Percentiles rank a stretch among this genome's conserved stretches.
Conservation (phyloP, 2,113 vertebrate genomes). For the Tupaia chinensis region DNA sequence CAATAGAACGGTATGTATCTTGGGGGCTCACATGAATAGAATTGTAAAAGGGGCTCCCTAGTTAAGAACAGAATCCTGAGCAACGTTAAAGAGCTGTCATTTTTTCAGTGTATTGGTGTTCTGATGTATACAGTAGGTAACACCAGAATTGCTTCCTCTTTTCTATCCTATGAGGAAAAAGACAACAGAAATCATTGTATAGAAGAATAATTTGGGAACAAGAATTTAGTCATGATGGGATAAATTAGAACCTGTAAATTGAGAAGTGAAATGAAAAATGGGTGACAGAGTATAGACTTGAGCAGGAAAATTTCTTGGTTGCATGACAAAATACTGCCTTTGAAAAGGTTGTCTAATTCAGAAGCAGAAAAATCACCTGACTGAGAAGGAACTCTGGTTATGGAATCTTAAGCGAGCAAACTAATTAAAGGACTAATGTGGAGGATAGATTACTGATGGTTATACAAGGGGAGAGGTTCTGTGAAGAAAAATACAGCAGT, state of each 20-base stretch:
- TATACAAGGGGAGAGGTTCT: not conserved
- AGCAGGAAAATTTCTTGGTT: not conserved
- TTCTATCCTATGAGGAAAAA: slow-evolving; percentile 10
- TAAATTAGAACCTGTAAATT: not conserved
- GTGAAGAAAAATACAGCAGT: not conserved
- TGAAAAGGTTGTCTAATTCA: not conserved
- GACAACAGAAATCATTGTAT: not conserved
- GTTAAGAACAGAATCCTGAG: not conserved
- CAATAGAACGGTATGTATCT: not conserved
- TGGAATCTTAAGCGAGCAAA: not conserved
- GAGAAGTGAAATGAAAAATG: not conserved
- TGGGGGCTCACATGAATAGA: not conserved
- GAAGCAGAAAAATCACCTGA: not conserved
- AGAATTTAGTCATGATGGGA: not conserved
- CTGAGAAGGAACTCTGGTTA: not conserved
- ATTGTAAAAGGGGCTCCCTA: not conserved
- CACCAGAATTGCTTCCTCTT: not conserved
- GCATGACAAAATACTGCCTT: not conserved
- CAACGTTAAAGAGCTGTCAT: not conserved
- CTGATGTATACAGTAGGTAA: not conserved
- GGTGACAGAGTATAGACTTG: not conserved
- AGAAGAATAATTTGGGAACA: not conserved
- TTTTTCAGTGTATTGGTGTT: slow-evolving; percentile 18
- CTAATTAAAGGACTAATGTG: not conserved
- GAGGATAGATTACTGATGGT: not conserved